phyloP scores from a whole-genome alignment of 1,140 invertebrate species.

The Apocrypta bakeri region DNA sequence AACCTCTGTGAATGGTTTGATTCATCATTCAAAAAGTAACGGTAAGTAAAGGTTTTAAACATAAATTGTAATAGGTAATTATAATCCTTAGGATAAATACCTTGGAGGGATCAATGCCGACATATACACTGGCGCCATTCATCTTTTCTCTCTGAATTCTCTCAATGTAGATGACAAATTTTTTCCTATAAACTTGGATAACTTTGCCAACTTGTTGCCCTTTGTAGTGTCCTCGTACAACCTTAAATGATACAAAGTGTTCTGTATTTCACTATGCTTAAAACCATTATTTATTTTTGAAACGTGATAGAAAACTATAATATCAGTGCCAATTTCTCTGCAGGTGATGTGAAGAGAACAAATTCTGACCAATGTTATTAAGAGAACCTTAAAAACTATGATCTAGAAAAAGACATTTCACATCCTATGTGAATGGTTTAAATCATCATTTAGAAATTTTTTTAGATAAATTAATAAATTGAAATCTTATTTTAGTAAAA shows the following conservation, averaged over 20 bases:
- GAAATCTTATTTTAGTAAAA: neutral
- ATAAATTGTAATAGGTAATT: constrained; percentile 3
- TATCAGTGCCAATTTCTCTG: constrained; percentile 77
- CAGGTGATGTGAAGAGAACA: constrained; percentile 67
- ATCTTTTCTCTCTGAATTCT: constrained; percentile 99
- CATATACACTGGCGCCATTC: constrained; percentile 98
- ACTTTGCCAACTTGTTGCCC: constrained; percentile 99
- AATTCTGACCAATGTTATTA: constrained; percentile 59
- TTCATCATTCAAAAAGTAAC: constrained; percentile 64
- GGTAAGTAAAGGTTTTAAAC: constrained; percentile 1
- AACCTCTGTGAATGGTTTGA: constrained; percentile 71
- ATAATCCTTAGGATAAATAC: constrained; percentile 75
- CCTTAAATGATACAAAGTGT: constrained; percentile 74
- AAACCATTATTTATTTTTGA: neutral
- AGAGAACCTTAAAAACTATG: constrained; percentile 73
- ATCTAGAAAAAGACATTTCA: constrained; percentile 63
- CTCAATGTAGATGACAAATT: constrained; percentile 99
- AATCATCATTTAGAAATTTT: constrained; percentile 71
- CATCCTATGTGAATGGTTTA: constrained; percentile 77
- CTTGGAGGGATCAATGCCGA: constrained; percentile 99
- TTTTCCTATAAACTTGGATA: constrained; percentile 98
- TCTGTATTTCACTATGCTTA: neutral
- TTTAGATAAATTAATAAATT: neutral
- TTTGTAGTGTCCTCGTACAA: constrained; percentile 98
- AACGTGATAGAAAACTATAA: neutral